These are phyloP conservation scores for Zaprionus inermis DNA, from an alignment of 1,140 invertebrate species.

Conservation along the genomic window DNA sequence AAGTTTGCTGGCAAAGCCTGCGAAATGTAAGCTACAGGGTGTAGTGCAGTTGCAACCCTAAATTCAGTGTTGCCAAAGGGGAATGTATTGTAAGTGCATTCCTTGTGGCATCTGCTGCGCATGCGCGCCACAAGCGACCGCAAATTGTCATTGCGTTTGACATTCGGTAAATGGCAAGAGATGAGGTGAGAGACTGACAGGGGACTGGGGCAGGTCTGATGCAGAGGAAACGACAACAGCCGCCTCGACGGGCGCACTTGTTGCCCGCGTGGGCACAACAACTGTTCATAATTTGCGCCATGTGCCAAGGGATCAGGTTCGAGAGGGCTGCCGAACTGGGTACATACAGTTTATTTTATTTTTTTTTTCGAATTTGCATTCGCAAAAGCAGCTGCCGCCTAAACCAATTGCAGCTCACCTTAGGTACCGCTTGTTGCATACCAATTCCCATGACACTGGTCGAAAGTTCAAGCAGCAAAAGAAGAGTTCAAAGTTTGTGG, in stretches of 20 bases:
- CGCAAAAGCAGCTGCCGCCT: slow-evolving; percentile 25
- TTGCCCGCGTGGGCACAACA: slow-evolving; percentile 28
- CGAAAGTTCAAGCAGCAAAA: slow-evolving; percentile 44
- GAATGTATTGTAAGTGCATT: not conserved
- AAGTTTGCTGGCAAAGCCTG: no score
- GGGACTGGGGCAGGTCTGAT: no score
- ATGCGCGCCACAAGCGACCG: slow-evolving; percentile 38
- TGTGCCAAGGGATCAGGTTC: slow-evolving; percentile 27
- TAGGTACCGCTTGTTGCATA: not conserved
- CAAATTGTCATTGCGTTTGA: slow-evolving; percentile 38
- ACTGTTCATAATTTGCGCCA: slow-evolving; percentile 52
- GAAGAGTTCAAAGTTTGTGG: slow-evolving; percentile 49
- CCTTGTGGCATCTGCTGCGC: slow-evolving; percentile 41
- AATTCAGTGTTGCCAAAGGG: slow-evolving; percentile 1
- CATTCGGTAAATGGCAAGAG: slow-evolving; percentile 35
- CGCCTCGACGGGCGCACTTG: slow-evolving; percentile 30
- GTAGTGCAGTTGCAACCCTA: slow-evolving; percentile 21
- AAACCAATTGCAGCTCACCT: slow-evolving; percentile 1
- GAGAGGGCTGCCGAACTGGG: slow-evolving; percentile 33
- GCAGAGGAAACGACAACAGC: slow-evolving; percentile 9
- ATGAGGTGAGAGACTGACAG: not conserved
- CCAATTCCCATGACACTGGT: slow-evolving; percentile 43
- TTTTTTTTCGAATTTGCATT: slow-evolving; percentile 33
- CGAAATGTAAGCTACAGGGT: not conserved
- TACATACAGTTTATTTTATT: not conserved